phyloP scores from a whole-genome alignment of 2,797 vertebrate genomes.

The Synaphobranchus kaupii region DNA sequence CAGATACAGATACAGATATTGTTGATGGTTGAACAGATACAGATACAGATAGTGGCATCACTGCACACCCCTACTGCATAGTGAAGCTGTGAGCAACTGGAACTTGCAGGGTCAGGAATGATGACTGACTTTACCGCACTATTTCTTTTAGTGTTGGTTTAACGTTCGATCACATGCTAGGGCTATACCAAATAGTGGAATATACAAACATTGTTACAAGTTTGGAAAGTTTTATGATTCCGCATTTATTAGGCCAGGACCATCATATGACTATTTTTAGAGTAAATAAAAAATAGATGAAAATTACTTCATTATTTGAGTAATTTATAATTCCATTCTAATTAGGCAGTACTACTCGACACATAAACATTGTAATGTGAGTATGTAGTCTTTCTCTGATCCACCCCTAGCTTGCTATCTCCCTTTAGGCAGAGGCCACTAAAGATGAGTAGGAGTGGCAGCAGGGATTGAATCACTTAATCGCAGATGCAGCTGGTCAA shows the following conservation, averaged over 20 bases:
- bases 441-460: not conserved
- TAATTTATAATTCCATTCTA: too few species aligned
- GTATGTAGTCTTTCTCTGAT: not conserved
- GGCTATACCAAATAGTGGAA: not conserved
- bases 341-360: too few species aligned
- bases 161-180: not conserved
- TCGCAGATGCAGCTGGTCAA: too few species aligned
- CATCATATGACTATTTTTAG: too few species aligned
- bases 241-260: not conserved
- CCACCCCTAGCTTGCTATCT: not conserved
- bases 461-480: too few species aligned
- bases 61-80: too few species aligned
- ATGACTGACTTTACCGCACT: not conserved
- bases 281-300: too few species aligned
- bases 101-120: not conserved
- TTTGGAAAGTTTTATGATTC: not conserved
- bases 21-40: too few species aligned
- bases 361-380: not conserved
- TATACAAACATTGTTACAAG: not conserved
- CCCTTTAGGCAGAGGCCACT: not conserved
- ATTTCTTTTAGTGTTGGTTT: not conserved
- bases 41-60: too few species aligned
- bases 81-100: slow-evolving; percentile 9
- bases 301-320: too few species aligned
- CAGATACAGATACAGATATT: too few species aligned